Evolutionary conservation across 2,797 vertebrate genomes (phyloP), one percentile per base, ranked within the genome.

Genomic region (Darevskia mixta): DNA sequence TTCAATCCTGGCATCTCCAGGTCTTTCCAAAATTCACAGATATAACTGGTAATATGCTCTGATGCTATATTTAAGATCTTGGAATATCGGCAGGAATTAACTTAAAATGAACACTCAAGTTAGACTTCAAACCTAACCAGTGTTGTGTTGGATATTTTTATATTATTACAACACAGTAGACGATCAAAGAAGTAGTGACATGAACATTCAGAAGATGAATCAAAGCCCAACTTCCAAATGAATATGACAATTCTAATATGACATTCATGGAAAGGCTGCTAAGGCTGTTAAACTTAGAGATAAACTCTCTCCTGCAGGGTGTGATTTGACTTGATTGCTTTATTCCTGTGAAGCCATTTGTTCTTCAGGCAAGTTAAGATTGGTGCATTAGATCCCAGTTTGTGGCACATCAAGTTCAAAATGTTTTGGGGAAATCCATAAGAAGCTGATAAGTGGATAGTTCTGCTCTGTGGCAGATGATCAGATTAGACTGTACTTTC

Each of bases 181-280:
- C 29, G 25, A 73, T 73, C 23, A 71, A 79, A 11, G 23, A 79
- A 86, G 13, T 55, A 13, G 20, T 67, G 20, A 78, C 20, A 71
- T 10, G 10, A 29, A 79, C 49, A 43, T 76, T 61, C 38, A 35
- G 45, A 55, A 83, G 17, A 71, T 83, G 45, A 55, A 25, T 58
- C 32, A 8, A 61, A 79, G 32, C n/a, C 45, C 49, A 64, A 58
- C 66, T 79, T 38, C 85, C 79, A 45, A 86, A 49, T 27, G 43
- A 66, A 35, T 38, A 7, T 79, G 85, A 67, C 76, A 69, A 55
- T 86, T 86, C 43, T 79, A 69, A 55, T 32, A 79, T 58, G 43
- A 79, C n/a, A 27, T 49, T 29, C 13, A 67, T 49, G 64, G 41
- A 79, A 64, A 79, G 10, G 43, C 35, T 77, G 73, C 38, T 29